phyloP scores from a whole-genome alignment of 1,140 invertebrate species.

The Lucilia cuprina region DNA sequence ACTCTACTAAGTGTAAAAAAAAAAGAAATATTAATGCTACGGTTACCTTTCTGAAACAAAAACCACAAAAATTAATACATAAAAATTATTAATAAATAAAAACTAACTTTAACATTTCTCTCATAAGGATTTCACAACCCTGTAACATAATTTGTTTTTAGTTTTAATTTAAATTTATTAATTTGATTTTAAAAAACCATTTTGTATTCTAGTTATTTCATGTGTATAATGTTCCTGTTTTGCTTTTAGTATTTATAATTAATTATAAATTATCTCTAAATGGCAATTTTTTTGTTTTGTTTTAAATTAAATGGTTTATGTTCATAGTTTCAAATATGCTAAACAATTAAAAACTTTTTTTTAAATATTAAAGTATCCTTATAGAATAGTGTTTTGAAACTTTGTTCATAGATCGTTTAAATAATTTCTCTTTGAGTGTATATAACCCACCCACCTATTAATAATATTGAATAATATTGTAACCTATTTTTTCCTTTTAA shows the following conservation, averaged over 20 bases:
- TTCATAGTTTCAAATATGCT: neutral
- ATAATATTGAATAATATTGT: neutral
- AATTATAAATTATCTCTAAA: neutral
- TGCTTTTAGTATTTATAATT: neutral
- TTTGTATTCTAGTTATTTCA: neutral
- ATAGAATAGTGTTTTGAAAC: neutral
- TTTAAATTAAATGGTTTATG: neutral
- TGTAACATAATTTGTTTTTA: neutral
- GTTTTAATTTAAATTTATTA: neutral
- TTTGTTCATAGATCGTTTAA: neutral
- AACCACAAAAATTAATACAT: neutral
- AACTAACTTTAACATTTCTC: neutral
- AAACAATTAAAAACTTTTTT: neutral
- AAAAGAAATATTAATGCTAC: constrained; percentile 4
- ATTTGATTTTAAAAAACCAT: neutral
- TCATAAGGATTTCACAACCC: neutral
- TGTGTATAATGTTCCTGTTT: constrained; percentile 14
- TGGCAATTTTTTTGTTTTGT: neutral
- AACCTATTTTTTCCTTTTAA: neutral
- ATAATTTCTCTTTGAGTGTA: constrained; percentile 6
- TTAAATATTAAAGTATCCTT: no score
- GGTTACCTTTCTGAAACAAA: constrained; percentile 17
- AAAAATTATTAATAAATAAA: neutral
- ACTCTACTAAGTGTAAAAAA: neutral
- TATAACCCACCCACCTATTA: neutral